Evolutionary conservation across 1,140 invertebrate species (phyloP).

Genomic region (Drosophila prosaltans): DNA sequence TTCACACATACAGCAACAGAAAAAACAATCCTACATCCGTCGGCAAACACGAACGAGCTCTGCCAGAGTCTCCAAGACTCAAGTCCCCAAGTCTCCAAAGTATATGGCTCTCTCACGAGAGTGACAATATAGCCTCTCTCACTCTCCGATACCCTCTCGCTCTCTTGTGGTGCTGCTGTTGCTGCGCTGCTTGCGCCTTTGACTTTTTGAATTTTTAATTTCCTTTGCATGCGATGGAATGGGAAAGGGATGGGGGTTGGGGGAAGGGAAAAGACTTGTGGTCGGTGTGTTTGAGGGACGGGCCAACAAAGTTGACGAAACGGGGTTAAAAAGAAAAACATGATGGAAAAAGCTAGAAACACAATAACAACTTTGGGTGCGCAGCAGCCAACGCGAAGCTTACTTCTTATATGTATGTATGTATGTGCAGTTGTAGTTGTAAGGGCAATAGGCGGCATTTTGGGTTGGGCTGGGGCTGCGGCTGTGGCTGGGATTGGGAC

Average conservation of each 20-base stretch:
- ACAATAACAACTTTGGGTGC: constrained; percentile 68
- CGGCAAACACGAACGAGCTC: constrained; percentile 40
- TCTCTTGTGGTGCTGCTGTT: constrained; percentile 23
- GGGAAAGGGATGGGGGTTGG: background rate
- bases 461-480: constrained; percentile 62
- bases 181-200: constrained; percentile 70
- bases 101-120: constrained; percentile 29
- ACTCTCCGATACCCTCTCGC: background rate
- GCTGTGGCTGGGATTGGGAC: constrained; percentile 47
- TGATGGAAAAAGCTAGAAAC: constrained; percentile 76
- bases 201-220: constrained; percentile 81
- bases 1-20: constrained; percentile 9
- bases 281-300: constrained; percentile 35
- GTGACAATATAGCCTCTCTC: constrained; percentile 9
- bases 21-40: constrained; percentile 73
- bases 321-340: constrained; percentile 81
- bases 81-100: constrained; percentile 68
- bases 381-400: constrained; percentile 51
- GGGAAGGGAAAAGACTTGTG: constrained; percentile 21
- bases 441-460: constrained; percentile 71
- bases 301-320: constrained; percentile 68
- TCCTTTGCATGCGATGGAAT: constrained; percentile 70
- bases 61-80: constrained; percentile 23
- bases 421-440: constrained; percentile 48
- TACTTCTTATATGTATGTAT: constrained; percentile 23